A percentile compares a stretch with the other conserved stretches of the same genome.
Evolutionary conservation across 2,888 invertebrate genomes (phyloP).

Genomic region (Lasioglossum figueresi): DNA sequence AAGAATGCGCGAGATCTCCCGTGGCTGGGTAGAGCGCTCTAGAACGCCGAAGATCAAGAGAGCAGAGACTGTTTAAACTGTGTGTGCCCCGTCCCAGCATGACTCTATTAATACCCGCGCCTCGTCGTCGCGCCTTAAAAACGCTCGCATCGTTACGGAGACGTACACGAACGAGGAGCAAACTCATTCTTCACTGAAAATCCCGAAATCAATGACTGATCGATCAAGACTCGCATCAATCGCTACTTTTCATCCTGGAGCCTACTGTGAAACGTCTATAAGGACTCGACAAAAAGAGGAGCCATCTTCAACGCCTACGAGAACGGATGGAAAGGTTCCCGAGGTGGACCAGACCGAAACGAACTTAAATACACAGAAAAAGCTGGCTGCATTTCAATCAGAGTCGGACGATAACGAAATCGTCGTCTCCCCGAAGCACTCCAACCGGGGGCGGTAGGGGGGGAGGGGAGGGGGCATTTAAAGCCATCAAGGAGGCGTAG

Average conservation of each 20-base stretch:
- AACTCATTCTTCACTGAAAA: constrained; percentile 28
- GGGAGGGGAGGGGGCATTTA: not conserved
- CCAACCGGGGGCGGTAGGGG: not conserved
- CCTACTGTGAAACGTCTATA: not conserved
- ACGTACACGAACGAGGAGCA: constrained; percentile 15
- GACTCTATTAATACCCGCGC: constrained; percentile 72
- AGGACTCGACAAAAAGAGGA: not conserved
- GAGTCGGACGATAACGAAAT: not conserved
- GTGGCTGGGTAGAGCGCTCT: constrained; percentile 61
- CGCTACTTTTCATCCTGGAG: not conserved
- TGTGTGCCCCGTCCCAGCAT: constrained; percentile 60
- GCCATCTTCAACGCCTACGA: not conserved
- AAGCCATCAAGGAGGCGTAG: constrained; percentile 23
- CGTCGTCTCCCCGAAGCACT: constrained; percentile 1
- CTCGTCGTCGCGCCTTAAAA: constrained; percentile 69
- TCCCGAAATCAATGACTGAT: not conserved
- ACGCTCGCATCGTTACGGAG: constrained; percentile 52
- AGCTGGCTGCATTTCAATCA: constrained; percentile 22
- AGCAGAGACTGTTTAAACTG: constrained; percentile 61
- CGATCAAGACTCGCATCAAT: not conserved
- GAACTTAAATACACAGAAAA: not conserved
- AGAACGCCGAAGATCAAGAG: constrained; percentile 62
- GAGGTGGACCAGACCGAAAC: not conserved
- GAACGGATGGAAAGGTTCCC: too few species aligned
- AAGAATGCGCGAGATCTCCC: constrained; percentile 68